Conservation (phyloP, 92 coral and sea anemone species). For the Heliopora coerulea region DNA sequence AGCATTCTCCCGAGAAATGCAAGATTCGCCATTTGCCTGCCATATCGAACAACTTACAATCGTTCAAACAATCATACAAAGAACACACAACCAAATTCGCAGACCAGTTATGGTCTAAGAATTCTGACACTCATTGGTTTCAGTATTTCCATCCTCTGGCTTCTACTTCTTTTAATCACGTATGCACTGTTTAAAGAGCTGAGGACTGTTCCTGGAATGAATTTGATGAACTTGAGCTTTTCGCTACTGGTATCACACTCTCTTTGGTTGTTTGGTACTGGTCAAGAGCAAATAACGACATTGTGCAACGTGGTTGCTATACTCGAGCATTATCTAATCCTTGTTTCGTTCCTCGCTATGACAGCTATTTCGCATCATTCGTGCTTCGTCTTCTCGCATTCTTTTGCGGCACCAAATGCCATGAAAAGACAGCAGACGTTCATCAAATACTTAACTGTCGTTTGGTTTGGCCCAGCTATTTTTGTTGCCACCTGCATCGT, state of each 20-base stretch:
- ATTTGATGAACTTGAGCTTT: conserved; percentile 25
- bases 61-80: too few species aligned
- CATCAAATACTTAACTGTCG: conserved; percentile 44
- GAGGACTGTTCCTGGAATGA: conserved; percentile 49
- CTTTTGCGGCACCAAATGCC: not conserved
- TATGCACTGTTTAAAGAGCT: conserved; percentile 41
- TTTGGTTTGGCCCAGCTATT: conserved; percentile 61
- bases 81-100: not conserved
- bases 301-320: conserved; percentile 17
- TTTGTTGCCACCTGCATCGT: conserved; percentile 47
- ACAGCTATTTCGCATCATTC: conserved; percentile 45
- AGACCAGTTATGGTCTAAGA: not conserved
- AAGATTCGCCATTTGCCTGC: not conserved
- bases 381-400: conserved; percentile 35
- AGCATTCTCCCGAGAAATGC: not conserved
- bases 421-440: not conserved
- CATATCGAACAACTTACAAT: not conserved
- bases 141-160: conserved; percentile 33
- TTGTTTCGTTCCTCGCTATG: conserved; percentile 36
- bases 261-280: not conserved
- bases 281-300: not conserved
- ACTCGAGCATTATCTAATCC: conserved; percentile 37
- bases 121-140: conserved; percentile 40
- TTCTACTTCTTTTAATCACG: conserved; percentile 24
- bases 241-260: conserved; percentile 2